Evolutionary conservation across 2,888 invertebrate genomes (phyloP), one percentile per base, ranked within the genome.

Genomic region (Cryptus viduatorius): DNA sequence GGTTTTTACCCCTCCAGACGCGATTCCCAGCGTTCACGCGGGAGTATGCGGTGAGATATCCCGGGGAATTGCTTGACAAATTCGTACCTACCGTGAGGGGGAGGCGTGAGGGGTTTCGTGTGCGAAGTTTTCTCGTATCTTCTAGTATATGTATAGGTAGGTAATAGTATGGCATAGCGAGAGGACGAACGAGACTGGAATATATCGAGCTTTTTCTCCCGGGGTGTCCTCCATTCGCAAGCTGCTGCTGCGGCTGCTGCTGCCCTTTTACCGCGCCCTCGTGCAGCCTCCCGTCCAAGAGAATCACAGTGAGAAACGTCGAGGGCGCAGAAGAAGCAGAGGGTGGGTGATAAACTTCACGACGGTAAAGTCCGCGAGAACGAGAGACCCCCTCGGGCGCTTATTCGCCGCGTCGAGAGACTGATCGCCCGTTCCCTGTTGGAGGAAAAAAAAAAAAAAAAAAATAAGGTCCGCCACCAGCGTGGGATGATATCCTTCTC

Each of bases 51-150:
- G 59, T 8, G 76, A 19, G 69, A 76, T 89, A 92, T 91, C 90
- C 89, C 82, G 77, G 87, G 87, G 87, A 90, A 92, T 90, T 89
- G 89, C 89, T 90, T 88, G 90, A 90, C 87, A 90, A 90, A 91
- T 90, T 91, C 88, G 87, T 76, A 80, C 59, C 78, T 65, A 68
- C 31, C 29, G 68, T 79, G 59, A 77, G 50, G 53, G 53, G 46
- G 42, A 67, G 79, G 68, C 42, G 56, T 67, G 46, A 59, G 24
- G 46, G 29, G 37, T 56, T 64, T 42, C 42, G 29, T 50, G 31
- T 37, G 31, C 48, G 37, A 64, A 37, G n/a, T 16, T 48, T 53
- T 29, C 59, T 42, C 48, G 37, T 64, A 75, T 19, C 10, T 42
- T 19, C 10, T 42, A 31, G 37, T 29, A 56, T 48, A 24, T 56